These are phyloP conservation scores for Pygoscelis antarcticus DNA, from an alignment of 2,113 vertebrate genomes.

Conservation along the genomic window DNA sequence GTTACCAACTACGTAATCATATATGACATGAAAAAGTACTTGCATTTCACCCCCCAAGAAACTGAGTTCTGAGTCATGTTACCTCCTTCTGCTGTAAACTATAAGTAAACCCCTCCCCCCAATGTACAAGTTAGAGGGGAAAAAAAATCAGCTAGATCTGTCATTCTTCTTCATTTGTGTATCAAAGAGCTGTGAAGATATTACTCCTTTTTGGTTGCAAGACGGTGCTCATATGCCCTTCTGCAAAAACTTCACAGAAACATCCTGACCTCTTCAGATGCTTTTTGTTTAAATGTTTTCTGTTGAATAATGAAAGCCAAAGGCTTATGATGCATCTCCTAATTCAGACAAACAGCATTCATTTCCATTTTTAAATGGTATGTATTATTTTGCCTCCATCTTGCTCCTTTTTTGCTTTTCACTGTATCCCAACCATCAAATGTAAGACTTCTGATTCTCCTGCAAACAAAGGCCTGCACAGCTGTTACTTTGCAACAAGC, in stretches of 20 bases:
- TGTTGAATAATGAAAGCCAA: constrained; percentile 50
- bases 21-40: constrained; percentile 53
- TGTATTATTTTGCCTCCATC: constrained; percentile 54
- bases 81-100: constrained; percentile 65
- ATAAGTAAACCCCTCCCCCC: not conserved
- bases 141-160: not conserved
- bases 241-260: constrained; percentile 41
- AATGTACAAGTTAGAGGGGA: not conserved
- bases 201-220: not conserved
- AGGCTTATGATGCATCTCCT: constrained; percentile 53
- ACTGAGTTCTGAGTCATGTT: constrained; percentile 60
- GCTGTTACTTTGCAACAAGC: constrained; percentile 61
- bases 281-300: constrained; percentile 49
- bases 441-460: constrained; percentile 59
- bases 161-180: constrained; percentile 30
- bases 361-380: constrained; percentile 58
- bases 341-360: constrained; percentile 60
- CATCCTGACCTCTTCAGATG: constrained; percentile 56
- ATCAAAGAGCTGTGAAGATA: constrained; percentile 1
- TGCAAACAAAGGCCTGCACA: constrained; percentile 63
- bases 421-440: constrained; percentile 44
- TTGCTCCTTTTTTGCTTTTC: constrained; percentile 44
- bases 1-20: constrained; percentile 68
- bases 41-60: constrained; percentile 60
- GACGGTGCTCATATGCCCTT: not conserved